These are phyloP conservation scores for Tenebrosternarchus preto DNA, from an alignment of 2,113 vertebrate genomes.

Conservation along the genomic window DNA sequence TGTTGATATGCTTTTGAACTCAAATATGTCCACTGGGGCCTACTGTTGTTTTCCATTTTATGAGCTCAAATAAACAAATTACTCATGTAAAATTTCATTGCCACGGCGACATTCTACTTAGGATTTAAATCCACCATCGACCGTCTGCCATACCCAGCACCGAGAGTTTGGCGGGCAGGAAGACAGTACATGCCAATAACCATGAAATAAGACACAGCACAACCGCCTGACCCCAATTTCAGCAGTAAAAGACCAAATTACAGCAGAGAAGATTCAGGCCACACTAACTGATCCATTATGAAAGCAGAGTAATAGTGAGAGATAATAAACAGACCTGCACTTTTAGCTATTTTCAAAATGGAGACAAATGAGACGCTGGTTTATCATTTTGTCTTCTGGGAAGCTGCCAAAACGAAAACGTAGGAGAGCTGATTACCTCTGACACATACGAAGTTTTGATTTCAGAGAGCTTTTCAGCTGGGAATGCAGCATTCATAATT, in stretches of 20 bases:
- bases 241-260: conserved; percentile 47
- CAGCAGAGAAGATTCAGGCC: conserved; percentile 18
- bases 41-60: conserved; percentile 7
- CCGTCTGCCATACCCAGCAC: neutral
- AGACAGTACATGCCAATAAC: conserved; percentile 41
- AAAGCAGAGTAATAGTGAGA: conserved; percentile 15
- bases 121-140: conserved; percentile 28
- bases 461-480: neutral
- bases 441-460: neutral
- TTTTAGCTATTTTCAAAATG: conserved; percentile 29
- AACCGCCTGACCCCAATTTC: conserved; percentile 40
- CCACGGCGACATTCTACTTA: conserved; percentile 4
- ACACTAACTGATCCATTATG: conserved; percentile 36
- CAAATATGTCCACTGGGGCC: neutral
- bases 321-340: conserved; percentile 41
- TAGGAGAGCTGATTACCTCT: neutral
- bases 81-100: conserved; percentile 6
- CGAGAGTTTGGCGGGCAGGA: neutral
- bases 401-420: conserved; percentile 8
- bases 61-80: conserved; percentile 34
- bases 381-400: neutral
- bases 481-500: neutral
- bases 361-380: conserved; percentile 27
- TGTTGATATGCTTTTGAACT: neutral
- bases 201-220: conserved; percentile 42